Conservation (phyloP, 2,113 vertebrate species). For the Probosciger aterrimus region DNA sequence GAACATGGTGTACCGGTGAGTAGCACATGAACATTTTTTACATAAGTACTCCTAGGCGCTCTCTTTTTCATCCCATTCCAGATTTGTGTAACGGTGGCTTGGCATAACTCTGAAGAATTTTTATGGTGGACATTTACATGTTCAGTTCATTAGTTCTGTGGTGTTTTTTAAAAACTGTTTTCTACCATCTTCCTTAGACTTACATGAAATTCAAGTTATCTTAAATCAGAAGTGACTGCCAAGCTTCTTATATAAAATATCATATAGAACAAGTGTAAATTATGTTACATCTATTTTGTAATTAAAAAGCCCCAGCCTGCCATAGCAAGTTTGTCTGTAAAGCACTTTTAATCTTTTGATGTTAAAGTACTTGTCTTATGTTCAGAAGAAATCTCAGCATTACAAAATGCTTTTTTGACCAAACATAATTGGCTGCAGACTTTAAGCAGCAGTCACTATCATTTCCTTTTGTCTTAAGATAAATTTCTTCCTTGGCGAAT, state of each 20-base stretch:
- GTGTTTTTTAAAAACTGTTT: background rate
- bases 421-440: background rate
- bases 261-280: background rate
- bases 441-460: background rate
- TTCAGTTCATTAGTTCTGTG: background rate
- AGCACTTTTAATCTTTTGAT: background rate
- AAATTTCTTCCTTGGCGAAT: background rate
- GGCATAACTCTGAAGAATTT: background rate
- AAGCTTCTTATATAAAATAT: background rate
- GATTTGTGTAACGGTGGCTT: background rate
- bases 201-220: background rate
- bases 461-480: constrained; percentile 3
- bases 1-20: constrained; percentile 96
- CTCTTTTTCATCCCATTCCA: background rate
- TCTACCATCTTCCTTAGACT: background rate
- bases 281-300: background rate
- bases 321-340: background rate
- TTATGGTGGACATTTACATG: background rate
- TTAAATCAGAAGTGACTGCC: background rate
- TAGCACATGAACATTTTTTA: background rate
- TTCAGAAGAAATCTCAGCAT: background rate
- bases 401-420: background rate
- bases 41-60: fast-evolving
- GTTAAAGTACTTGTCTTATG: background rate
- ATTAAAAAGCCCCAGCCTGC: background rate